These are phyloP conservation scores for Cheilosia grossa DNA, from an alignment of 2,888 invertebrate species.

Conservation along the genomic window DNA sequence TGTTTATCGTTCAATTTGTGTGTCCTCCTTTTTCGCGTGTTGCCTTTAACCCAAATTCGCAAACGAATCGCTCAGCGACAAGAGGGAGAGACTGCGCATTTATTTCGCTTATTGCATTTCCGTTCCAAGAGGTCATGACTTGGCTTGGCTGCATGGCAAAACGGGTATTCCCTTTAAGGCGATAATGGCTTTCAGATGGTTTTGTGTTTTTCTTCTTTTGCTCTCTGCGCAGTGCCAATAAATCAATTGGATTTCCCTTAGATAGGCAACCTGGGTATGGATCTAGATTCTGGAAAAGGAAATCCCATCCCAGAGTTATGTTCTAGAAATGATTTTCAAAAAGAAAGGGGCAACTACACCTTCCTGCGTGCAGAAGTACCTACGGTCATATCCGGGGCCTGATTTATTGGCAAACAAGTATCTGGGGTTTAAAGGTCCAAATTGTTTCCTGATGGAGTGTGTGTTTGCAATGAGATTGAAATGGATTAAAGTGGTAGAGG, in stretches of 20 bases:
- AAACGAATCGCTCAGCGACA: neutral
- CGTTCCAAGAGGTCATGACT: constrained; percentile 46
- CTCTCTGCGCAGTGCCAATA: constrained; percentile 30
- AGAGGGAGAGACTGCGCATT: neutral
- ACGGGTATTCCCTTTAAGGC: constrained; percentile 54
- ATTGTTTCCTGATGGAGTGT: constrained; percentile 26
- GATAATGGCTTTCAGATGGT: constrained; percentile 54
- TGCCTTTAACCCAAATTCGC: constrained; percentile 30
- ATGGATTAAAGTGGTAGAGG: neutral
- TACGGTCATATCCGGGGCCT: neutral
- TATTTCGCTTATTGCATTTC: neutral
- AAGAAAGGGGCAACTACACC: too few species aligned
- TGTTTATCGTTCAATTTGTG: constrained; percentile 11
- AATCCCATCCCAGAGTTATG: constrained; percentile 8
- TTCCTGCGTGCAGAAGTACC: neutral
- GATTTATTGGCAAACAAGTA: constrained; percentile 24
- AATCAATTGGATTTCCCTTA: constrained; percentile 56
- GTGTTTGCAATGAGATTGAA: neutral
- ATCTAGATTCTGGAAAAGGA: constrained; percentile 40
- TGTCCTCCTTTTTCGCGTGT: constrained; percentile 4
- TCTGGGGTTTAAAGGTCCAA: constrained; percentile 25
- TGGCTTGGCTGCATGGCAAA: neutral
- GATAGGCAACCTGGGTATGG: constrained; percentile 27
- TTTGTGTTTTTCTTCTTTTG: neutral
- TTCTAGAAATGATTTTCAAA: neutral